A percentile compares a stretch with the other conserved stretches of the same genome.
These are phyloP conservation scores for Dilophus febrilis DNA, from an alignment of 2,888 invertebrate genomes.

Conservation along the genomic window DNA sequence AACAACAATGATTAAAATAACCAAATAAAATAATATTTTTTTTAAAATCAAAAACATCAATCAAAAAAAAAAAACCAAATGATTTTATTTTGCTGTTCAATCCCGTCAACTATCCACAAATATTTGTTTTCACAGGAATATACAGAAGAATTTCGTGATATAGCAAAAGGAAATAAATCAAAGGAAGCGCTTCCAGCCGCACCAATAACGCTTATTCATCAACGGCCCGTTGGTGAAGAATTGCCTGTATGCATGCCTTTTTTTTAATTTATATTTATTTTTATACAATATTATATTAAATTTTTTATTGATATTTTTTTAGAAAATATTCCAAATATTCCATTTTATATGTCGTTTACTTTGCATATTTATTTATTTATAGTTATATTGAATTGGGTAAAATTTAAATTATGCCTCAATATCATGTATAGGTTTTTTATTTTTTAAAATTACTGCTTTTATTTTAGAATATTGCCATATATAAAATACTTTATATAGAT, in stretches of 20 bases:
- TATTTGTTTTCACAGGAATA: too few species aligned
- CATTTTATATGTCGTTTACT: too few species aligned
- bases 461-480: too few species aligned
- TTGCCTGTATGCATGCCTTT: slow-evolving; percentile 43
- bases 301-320: slow-evolving; percentile 17
- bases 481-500: too few species aligned
- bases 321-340: not conserved
- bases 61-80: not conserved
- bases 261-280: slow-evolving; percentile 20
- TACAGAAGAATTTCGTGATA: slow-evolving; percentile 92
- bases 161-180: slow-evolving; percentile 77
- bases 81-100: too few species aligned
- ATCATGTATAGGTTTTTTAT: too few species aligned
- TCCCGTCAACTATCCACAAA: too few species aligned
- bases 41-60: not conserved
- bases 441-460: too few species aligned
- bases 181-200: slow-evolving; percentile 85
- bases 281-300: slow-evolving; percentile 15
- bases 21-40: slow-evolving; percentile 1
- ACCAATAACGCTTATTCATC: slow-evolving; percentile 87
- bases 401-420: too few species aligned
- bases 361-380: too few species aligned
- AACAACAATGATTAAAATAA: too few species aligned
- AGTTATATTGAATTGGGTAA: too few species aligned
- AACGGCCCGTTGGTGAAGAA: slow-evolving; percentile 88